phyloP scores from a whole-genome alignment of 2,113 vertebrate genomes.

The Phaethon lepturus region DNA sequence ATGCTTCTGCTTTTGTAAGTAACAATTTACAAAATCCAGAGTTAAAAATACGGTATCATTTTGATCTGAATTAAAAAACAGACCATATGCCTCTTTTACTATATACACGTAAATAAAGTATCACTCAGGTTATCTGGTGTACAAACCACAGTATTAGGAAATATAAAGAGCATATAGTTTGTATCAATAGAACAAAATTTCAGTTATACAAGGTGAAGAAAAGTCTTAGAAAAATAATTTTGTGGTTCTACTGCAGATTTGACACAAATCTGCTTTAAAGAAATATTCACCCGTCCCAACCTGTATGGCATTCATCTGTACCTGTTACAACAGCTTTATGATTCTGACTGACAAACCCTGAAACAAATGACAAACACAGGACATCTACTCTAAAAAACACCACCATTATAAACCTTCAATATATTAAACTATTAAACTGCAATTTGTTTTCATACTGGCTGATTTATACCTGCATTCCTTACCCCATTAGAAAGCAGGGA shows the following conservation, averaged over 20 bases:
- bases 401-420: neutral
- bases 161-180: neutral
- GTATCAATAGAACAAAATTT: neutral
- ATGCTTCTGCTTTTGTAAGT: constrained; percentile 17
- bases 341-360: neutral
- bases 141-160: constrained; percentile 11
- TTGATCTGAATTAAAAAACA: neutral
- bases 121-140: neutral
- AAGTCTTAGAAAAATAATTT: constrained; percentile 42
- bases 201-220: neutral
- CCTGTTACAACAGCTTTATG: neutral
- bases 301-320: accelerated
- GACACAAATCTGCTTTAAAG: constrained; percentile 32
- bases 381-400: neutral
- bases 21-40: constrained; percentile 40
- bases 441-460: neutral
- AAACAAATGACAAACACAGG: neutral
- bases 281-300: neutral
- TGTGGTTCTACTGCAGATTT: constrained; percentile 26
- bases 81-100: neutral
- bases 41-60: neutral
- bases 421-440: neutral
- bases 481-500: accelerated
- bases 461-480: neutral
- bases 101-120: neutral